Conservation (phyloP, 37 sponge, comb jelly and placozoan species). For the Diacarnus erythraeanus region DNA sequence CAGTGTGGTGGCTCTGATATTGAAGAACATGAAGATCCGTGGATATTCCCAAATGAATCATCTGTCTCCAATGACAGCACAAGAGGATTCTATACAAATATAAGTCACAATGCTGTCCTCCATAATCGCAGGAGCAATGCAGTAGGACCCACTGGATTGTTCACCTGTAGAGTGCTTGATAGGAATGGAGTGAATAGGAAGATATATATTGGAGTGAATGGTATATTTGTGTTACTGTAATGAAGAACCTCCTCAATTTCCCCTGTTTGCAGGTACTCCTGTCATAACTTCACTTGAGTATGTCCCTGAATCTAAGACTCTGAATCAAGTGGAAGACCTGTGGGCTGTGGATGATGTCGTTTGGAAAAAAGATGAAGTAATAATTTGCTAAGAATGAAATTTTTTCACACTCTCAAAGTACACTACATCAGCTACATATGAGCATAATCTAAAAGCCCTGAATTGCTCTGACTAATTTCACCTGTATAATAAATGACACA, state of each 20-base stretch:
- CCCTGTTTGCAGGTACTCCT: too few relatives aligned
- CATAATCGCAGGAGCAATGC: neutral
- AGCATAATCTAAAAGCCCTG: neutral
- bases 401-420: neutral
- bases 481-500: slow-evolving; percentile 5
- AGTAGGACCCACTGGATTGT: neutral
- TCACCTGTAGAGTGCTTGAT: neutral
- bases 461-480: neutral
- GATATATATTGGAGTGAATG: neutral
- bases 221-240: too few relatives aligned
- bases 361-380: slow-evolving; percentile 20
- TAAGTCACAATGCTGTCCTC: neutral
- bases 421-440: slow-evolving; percentile 15
- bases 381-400: neutral
- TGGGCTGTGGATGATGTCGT: slow-evolving; percentile 3
- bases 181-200: neutral
- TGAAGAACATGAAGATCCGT: neutral
- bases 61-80: too few relatives aligned
- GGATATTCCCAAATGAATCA: neutral
- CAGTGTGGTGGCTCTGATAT: neutral
- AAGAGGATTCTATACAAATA: neutral
- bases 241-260: too few relatives aligned
- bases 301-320: neutral
- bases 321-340: slow-evolving; percentile 29
- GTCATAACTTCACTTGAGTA: too few relatives aligned